Percentiles rank a stretch among this genome's conserved stretches.
Conservation (phyloP, 2,888 invertebrate genomes). For the Cryptophagus acutangulus region DNA sequence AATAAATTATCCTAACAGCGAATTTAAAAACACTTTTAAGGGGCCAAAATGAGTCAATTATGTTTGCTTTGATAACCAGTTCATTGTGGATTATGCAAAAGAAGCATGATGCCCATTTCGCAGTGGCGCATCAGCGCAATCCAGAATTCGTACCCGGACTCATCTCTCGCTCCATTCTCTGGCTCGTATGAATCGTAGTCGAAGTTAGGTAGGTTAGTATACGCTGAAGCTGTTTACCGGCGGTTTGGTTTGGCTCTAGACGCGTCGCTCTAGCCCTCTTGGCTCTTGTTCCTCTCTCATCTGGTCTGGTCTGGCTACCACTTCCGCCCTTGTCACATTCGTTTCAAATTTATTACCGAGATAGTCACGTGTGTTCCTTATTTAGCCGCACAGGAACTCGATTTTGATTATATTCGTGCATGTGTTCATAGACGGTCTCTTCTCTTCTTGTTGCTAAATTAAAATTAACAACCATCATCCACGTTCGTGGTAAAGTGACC, state of each 20-base stretch:
- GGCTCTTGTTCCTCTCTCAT: slow-evolving; percentile 10
- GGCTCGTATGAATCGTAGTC: slow-evolving; percentile 11
- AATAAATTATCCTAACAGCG: too few species aligned
- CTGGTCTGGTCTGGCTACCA: slow-evolving; percentile 11
- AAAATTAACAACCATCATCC: too few species aligned
- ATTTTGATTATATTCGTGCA: too few species aligned
- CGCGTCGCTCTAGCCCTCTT: slow-evolving; percentile 10
- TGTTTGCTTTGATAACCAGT: too few species aligned
- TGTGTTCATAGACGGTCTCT: too few species aligned
- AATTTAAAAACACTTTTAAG: too few species aligned
- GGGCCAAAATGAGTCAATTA: too few species aligned
- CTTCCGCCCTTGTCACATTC: slow-evolving; percentile 14
- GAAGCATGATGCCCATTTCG: too few species aligned
- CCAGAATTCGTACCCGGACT: not conserved
- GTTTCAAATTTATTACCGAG: slow-evolving; percentile 15
- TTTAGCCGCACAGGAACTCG: slow-evolving; percentile 14
- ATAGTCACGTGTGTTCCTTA: slow-evolving; percentile 17
- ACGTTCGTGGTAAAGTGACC: too few species aligned
- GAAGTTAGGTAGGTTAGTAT: slow-evolving; percentile 18
- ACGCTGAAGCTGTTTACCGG: slow-evolving; percentile 13
- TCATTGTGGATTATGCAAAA: too few species aligned
- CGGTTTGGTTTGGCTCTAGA: slow-evolving; percentile 13
- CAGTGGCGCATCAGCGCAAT: not conserved
- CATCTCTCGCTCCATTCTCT: slow-evolving; percentile 1
- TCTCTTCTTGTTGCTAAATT: too few species aligned